Conservation (phyloP, 2,888 invertebrate species). For the Drosophila borborema region DNA sequence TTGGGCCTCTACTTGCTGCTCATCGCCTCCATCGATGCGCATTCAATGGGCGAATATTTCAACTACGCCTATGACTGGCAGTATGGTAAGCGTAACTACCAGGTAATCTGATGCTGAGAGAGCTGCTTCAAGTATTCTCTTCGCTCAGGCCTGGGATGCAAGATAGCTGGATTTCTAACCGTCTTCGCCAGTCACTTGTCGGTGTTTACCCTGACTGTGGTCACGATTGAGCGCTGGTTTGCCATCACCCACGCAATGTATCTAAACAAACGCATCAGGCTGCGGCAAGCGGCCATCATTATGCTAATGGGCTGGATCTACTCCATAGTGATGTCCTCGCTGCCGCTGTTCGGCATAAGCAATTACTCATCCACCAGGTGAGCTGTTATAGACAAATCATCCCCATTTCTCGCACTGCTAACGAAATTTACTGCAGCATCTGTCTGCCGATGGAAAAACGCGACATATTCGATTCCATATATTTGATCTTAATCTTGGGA, state of each 20-base stretch:
- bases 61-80: conserved; percentile 97
- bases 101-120: accelerated
- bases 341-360: conserved; percentile 93
- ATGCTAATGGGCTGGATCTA: conserved; percentile 93
- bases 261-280: conserved; percentile 91
- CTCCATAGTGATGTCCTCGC: conserved; percentile 90
- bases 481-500: conserved; percentile 90
- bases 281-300: conserved; percentile 90
- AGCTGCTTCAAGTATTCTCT: background rate
- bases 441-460: conserved; percentile 95
- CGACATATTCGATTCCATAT: conserved; percentile 89
- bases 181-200: conserved; percentile 95
- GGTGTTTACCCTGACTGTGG: conserved; percentile 93
- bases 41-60: conserved; percentile 94
- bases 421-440: conserved; percentile 86
- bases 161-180: conserved; percentile 94
- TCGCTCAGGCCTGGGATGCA: conserved; percentile 90
- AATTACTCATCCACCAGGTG: conserved; percentile 94
- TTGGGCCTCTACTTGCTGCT: conserved; percentile 94
- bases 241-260: conserved; percentile 94
- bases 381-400: conserved; percentile 3
- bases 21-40: conserved; percentile 93
- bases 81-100: conserved; percentile 86
- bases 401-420: background rate
- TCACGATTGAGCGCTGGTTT: conserved; percentile 94